These are phyloP conservation scores for Alloplasta piceator DNA, from an alignment of 2,888 invertebrate species.

Conservation along the genomic window DNA sequence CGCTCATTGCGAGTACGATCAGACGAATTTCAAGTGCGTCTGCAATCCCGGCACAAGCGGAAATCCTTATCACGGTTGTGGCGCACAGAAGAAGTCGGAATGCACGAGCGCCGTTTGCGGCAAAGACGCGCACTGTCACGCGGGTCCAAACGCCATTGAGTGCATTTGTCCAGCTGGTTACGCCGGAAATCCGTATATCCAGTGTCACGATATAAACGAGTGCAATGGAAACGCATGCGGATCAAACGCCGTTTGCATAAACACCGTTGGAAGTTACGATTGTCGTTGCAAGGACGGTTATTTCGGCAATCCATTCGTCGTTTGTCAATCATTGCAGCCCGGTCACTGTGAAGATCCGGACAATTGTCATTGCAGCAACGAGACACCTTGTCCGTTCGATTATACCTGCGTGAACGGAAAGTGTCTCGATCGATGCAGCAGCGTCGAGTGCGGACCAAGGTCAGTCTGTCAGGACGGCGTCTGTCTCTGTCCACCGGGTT, in stretches of 20 bases:
- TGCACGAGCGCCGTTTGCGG: slow-evolving; percentile 91
- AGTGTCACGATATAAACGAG: slow-evolving; percentile 93
- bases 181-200: slow-evolving; percentile 93
- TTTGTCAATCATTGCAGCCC: slow-evolving; percentile 89
- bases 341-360: slow-evolving; percentile 89
- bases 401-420: slow-evolving; percentile 89
- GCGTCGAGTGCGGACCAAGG: slow-evolving; percentile 91
- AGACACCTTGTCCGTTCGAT: slow-evolving; percentile 90
- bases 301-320: slow-evolving; percentile 94
- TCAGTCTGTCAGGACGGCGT: slow-evolving; percentile 92
- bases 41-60: slow-evolving; percentile 93
- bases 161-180: slow-evolving; percentile 93
- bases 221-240: slow-evolving; percentile 92
- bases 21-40: slow-evolving; percentile 89
- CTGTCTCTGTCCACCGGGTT: slow-evolving; percentile 92
- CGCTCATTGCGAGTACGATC: slow-evolving; percentile 94
- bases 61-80: slow-evolving; percentile 94
- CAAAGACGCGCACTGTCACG: slow-evolving; percentile 90
- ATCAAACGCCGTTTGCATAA: slow-evolving; percentile 94
- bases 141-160: slow-evolving; percentile 89
- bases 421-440: slow-evolving; percentile 91
- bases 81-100: slow-evolving; percentile 88
- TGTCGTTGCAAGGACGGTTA: slow-evolving; percentile 94
- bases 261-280: slow-evolving; percentile 94
- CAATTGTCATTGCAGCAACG: slow-evolving; percentile 89